phyloP scores from a whole-genome alignment of 2,888 invertebrate genomes.

The Eugnorisma glareosa region DNA sequence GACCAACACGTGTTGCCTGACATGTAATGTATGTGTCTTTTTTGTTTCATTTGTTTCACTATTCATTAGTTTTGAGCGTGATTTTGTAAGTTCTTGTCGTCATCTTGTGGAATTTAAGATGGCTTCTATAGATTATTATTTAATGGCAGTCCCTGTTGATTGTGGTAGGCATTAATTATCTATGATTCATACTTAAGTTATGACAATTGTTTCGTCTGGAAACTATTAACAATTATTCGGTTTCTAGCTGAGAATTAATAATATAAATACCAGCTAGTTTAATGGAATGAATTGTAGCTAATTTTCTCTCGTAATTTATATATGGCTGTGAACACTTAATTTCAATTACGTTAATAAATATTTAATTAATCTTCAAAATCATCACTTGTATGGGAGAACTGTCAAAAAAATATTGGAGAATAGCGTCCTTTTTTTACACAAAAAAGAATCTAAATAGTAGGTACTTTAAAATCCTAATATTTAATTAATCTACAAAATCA shows the following conservation, averaged over 20 bases:
- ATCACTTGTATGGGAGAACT: neutral
- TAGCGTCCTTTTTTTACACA: neutral
- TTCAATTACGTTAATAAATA: neutral
- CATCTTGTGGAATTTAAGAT: constrained; percentile 34
- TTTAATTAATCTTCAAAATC: neutral
- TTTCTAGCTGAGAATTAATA: constrained; percentile 35
- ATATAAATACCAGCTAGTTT: constrained; percentile 3
- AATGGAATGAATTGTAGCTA: constrained; percentile 12
- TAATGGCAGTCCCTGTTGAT: constrained; percentile 26
- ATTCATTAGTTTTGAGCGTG: constrained; percentile 38
- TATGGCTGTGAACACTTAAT: neutral
- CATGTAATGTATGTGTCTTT: constrained; percentile 57
- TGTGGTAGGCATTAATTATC: constrained; percentile 46
- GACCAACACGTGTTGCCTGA: constrained; percentile 65
- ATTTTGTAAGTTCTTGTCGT: constrained; percentile 45
- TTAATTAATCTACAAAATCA: neutral
- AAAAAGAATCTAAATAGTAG: neutral
- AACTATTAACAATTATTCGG: constrained; percentile 39
- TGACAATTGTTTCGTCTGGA: constrained; percentile 43
- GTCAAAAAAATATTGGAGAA: neutral
- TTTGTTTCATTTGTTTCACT: constrained; percentile 48
- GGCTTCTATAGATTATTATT: constrained; percentile 18
- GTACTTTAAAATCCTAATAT: neutral
- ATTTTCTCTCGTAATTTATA: neutral
- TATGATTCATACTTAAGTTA: constrained; percentile 44